phyloP scores from a whole-genome alignment of 2,888 invertebrate species.

The Cephus runcator region DNA sequence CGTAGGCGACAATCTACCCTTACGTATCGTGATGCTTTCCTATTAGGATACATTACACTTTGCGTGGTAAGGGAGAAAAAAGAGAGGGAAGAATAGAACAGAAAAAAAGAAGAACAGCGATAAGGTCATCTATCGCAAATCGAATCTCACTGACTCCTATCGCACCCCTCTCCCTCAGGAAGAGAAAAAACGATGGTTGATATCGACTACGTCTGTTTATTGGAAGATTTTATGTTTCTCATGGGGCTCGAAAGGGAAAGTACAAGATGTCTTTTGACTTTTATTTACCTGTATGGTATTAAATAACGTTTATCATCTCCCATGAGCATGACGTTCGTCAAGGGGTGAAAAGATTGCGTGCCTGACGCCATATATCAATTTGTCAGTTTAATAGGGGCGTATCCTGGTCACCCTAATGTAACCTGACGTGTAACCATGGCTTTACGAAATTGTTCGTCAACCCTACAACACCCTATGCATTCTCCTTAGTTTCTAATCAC shows the following conservation, averaged over 20 bases:
- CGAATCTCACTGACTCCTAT: background rate
- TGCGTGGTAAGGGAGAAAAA: slow-evolving; percentile 5
- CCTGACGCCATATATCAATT: slow-evolving; percentile 16
- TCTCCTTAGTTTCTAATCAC: slow-evolving; percentile 3
- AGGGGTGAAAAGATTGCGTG: slow-evolving; percentile 14
- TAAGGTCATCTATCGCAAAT: background rate
- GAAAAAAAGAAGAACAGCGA: slow-evolving; percentile 6
- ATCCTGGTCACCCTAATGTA: slow-evolving; percentile 6
- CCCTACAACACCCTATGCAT: background rate
- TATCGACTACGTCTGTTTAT: background rate
- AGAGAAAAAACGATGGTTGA: background rate
- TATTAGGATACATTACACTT: slow-evolving; percentile 2
- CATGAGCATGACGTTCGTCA: background rate
- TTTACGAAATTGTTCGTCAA: background rate
- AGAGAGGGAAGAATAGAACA: slow-evolving; percentile 7
- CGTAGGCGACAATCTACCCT: background rate
- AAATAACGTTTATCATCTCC: background rate
- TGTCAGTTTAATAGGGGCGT: slow-evolving; percentile 15
- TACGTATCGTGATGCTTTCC: background rate
- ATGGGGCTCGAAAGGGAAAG: background rate
- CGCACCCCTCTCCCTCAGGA: too few species aligned
- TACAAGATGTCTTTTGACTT: background rate
- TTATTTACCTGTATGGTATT: background rate
- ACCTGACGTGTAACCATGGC: background rate
- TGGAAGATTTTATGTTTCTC: background rate